These are phyloP conservation scores for Meta bourneti DNA, from an alignment of 2,888 invertebrate genomes.

Conservation along the genomic window DNA sequence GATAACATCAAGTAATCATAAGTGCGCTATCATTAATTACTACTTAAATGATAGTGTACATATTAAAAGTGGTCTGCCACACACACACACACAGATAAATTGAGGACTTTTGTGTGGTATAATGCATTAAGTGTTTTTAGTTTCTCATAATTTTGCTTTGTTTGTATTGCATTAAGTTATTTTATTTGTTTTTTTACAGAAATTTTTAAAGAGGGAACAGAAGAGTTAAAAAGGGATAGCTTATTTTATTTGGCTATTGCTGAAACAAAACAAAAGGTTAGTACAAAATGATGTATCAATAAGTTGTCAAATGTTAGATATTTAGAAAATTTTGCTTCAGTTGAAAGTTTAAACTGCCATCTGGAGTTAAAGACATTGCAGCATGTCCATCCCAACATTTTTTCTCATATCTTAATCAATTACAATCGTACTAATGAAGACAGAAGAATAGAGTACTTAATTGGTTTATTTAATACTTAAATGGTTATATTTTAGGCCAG, in stretches of 20 bases:
- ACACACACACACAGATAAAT: too few species aligned
- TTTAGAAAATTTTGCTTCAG: too few species aligned
- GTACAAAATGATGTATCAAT: neutral
- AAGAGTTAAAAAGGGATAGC: slow-evolving; percentile 71
- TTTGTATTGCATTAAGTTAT: too few species aligned
- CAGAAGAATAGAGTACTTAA: neutral
- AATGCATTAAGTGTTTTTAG: too few species aligned
- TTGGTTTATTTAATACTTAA: neutral
- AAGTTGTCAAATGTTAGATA: too few species aligned
- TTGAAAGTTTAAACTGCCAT: too few species aligned
- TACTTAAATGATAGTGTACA: too few species aligned
- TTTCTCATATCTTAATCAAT: neutral
- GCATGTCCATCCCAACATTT: neutral
- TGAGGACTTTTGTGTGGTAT: too few species aligned
- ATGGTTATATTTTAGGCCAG: neutral
- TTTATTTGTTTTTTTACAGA: slow-evolving; percentile 36
- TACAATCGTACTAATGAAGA: neutral
- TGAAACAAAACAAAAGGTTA: slow-evolving; percentile 67
- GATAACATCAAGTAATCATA: too few species aligned
- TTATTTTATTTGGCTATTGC: slow-evolving; percentile 67
- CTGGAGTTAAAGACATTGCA: neutral
- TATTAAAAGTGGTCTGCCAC: too few species aligned
- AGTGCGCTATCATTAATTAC: too few species aligned
- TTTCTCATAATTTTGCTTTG: too few species aligned
- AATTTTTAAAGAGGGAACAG: slow-evolving; percentile 66